Evolutionary conservation across 1,140 invertebrate genomes (phyloP).

Genomic region (Agrypnia vestita): DNA sequence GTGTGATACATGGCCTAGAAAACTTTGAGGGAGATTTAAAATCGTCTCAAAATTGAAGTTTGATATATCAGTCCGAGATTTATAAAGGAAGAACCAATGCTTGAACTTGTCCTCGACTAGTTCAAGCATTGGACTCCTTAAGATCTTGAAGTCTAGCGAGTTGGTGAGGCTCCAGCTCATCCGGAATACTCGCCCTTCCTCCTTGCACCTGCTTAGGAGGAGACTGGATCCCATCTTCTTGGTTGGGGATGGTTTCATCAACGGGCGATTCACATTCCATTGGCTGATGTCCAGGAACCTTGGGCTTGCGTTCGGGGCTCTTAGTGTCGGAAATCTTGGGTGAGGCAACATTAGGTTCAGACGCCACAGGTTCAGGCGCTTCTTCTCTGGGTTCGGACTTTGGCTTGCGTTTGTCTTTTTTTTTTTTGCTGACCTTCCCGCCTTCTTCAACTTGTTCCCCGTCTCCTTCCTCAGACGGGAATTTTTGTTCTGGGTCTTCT

Average conservation of each 20-base stretch:
- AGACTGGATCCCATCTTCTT: conserved; percentile 62
- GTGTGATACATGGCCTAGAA: too few species aligned
- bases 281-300: conserved; percentile 52
- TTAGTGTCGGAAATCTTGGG: conserved; percentile 59
- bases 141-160: conserved; percentile 87
- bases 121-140: conserved; percentile 91
- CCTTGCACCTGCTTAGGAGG: conserved; percentile 80
- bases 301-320: conserved; percentile 63
- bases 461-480: conserved; percentile 70
- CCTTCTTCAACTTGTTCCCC: conserved; percentile 65
- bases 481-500: conserved; percentile 83
- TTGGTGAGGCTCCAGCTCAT: conserved; percentile 89
- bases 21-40: too few species aligned
- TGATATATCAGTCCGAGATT: too few species aligned
- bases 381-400: conserved; percentile 38
- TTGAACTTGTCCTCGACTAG: background rate
- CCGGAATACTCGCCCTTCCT: conserved; percentile 85
- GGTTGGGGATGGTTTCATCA: conserved; percentile 53
- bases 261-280: conserved; percentile 65
- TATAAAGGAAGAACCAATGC: too few species aligned
- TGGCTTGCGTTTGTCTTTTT: conserved; percentile 61
- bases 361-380: background rate
- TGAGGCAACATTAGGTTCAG: conserved; percentile 47
- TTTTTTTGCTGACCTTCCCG: conserved; percentile 68
- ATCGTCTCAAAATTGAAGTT: too few species aligned